Base-by-base conservation (phyloP, 2,888 invertebrate genomes). In the Resseliella maxima region DNA sequence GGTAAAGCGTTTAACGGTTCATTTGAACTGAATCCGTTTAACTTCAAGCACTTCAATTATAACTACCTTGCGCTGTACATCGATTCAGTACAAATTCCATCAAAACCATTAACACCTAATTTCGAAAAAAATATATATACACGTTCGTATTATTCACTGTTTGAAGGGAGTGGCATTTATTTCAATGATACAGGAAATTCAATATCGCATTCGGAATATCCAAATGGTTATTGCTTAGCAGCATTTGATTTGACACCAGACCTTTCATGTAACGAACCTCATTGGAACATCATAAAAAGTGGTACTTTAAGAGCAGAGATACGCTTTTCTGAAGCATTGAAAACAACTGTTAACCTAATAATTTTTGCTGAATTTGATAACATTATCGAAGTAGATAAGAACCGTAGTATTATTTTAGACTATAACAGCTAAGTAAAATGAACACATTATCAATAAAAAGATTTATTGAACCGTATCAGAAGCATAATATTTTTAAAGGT, bases 211-310 rank as follows among this genome's bases (percentile, higher is more conserved):
- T 10, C 5, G 1, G 81, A 81, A 36, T 81, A 81, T 36, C 31
- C 81, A 31, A 18, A 36, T 18, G 81, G 81, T 6, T 81, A 36
- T 31, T 81, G 81, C 36, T 18, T 81, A 12, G 81, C 81, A 31
- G 81, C 81, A 12, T 81, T 81, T 36, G 81, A 81, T 36, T 81
- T 85, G 18, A 85, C 83, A n/a, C 31, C 83, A n/a, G 83, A 85
- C 24, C 18, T 85, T 1, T 41, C 41, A 8, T 85, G 83, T 41
- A 18, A 41, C 21, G 83, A 85, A 0, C 38, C 21, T 5, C 83
- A 85, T 41, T 85, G 83, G 83, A 85, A 85, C 24, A 85, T 85
- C n/a, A 85, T 85, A n/a, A 85, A 85, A 85, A 85, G 83, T n/a
- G 83, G 83, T 2, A 38, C 38, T 10, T 41, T 85, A 41, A 1